Percentiles rank a stretch among this genome's conserved stretches.
phyloP scores from a whole-genome alignment of 2,113 vertebrate genomes.

The Tamias sibiricus region DNA sequence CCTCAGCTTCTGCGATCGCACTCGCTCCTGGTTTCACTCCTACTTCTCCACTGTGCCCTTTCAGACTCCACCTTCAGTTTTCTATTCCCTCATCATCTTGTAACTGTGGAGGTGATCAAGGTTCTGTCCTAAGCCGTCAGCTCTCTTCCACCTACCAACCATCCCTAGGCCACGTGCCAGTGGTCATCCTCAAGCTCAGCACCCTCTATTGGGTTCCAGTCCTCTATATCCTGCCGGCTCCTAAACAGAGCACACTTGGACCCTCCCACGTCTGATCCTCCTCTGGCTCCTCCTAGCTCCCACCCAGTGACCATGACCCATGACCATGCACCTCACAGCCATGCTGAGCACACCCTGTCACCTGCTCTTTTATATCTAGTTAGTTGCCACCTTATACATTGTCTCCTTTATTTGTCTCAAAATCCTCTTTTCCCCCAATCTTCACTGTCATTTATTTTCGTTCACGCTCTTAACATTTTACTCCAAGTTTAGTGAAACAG shows the following conservation, averaged over 20 bases:
- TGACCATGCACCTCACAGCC: background rate
- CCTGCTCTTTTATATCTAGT: background rate
- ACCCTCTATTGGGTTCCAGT: background rate
- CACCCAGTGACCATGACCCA: background rate
- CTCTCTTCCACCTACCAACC: background rate
- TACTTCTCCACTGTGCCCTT: background rate
- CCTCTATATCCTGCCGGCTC: background rate
- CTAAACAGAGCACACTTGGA: background rate
- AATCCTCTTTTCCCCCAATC: background rate
- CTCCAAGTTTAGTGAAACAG: background rate
- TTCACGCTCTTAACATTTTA: background rate
- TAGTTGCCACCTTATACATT: background rate
- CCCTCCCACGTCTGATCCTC: background rate
- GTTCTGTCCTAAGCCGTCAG: background rate
- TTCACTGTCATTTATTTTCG: background rate
- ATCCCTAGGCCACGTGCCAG: background rate
- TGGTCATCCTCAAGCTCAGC: background rate
- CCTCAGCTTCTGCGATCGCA: background rate
- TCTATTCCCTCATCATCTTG: background rate
- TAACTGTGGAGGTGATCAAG: background rate
- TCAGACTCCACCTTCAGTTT: background rate
- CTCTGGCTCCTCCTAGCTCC: background rate
- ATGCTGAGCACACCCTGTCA: background rate
- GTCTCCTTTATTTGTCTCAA: background rate
- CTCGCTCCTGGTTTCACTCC: background rate